Conservation (phyloP, 2,888 invertebrate genomes). For the Luperina nickerlii region DNA sequence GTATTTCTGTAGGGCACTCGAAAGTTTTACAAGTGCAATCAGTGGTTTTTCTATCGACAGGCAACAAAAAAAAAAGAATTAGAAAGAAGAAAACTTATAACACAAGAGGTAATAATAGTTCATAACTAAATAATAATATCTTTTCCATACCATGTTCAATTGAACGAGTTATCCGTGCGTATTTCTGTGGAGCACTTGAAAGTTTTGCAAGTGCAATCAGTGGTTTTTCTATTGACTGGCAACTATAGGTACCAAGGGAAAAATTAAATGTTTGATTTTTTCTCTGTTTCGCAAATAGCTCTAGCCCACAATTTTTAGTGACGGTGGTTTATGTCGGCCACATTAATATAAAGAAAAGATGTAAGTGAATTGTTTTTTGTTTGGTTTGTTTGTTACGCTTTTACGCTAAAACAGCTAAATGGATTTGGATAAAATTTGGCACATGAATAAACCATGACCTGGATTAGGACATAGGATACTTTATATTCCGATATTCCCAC, state of each 20-base stretch:
- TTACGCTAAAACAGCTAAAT: not conserved
- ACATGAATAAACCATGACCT: not conserved
- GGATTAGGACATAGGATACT: not conserved
- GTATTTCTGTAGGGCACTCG: conserved; percentile 20
- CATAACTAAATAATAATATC: not conserved
- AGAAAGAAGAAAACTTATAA: too few relatives aligned
- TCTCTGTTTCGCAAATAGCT: not conserved
- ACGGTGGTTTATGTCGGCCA: not conserved
- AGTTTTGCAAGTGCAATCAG: conserved; percentile 15
- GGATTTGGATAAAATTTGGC: not conserved
- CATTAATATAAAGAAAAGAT: not conserved
- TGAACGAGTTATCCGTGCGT: conserved; percentile 1
- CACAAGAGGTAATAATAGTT: too few relatives aligned
- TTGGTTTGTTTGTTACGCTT: not conserved
- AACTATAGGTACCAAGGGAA: not conserved
- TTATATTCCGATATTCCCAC: not conserved
- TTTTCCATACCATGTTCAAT: not conserved
- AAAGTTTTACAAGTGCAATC: conserved; percentile 19
- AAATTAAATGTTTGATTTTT: not conserved
- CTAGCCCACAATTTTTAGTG: not conserved
- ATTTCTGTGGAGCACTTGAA: conserved; percentile 21
- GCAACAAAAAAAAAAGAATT: not conserved
- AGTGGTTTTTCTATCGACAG: conserved; percentile 5
- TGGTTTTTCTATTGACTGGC: conserved; percentile 2
- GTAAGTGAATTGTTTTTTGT: not conserved